A percentile compares a stretch with the other conserved stretches of the same genome.
phyloP scores from a whole-genome alignment of 2,113 vertebrate genomes.

The Campylomormyrus numenius region DNA sequence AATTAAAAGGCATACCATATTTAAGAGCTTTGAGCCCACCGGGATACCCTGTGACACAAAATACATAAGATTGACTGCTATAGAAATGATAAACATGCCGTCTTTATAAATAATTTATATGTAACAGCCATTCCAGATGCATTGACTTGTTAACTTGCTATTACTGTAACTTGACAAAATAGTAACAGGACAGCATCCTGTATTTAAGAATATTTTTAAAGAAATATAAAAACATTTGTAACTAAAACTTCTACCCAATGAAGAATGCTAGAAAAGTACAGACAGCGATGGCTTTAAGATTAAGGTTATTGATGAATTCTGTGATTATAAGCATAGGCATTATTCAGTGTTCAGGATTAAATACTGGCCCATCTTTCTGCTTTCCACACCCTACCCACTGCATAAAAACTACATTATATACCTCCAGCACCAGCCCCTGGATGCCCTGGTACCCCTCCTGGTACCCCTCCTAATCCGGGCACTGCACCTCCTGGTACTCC shows the following conservation, averaged over 20 bases:
- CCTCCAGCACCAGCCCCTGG: neutral
- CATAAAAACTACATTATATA: neutral
- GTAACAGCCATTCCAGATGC: neutral
- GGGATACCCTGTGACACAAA: constrained; percentile 25
- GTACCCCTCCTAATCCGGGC: too few relatives aligned
- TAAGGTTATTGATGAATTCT: neutral
- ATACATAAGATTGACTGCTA: neutral
- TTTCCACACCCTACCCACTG: neutral
- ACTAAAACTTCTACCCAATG: neutral
- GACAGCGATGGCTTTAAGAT: neutral
- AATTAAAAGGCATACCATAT: constrained; percentile 27
- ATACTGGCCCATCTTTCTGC: neutral
- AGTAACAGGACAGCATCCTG: neutral
- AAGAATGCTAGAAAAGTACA: neutral
- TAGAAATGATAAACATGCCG: neutral
- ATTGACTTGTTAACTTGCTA: neutral
- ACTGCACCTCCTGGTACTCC: too few relatives aligned
- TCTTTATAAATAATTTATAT: neutral
- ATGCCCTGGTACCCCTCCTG: neutral
- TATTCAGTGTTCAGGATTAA: too few relatives aligned
- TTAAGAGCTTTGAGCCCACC: constrained; percentile 31
- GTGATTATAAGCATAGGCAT: too few relatives aligned
- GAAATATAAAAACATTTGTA: neutral
- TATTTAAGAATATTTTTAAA: neutral
- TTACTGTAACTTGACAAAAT: neutral